Evolutionary conservation across 2,888 invertebrate genomes (phyloP).

Genomic region (Dromius quadrimaculatus): DNA sequence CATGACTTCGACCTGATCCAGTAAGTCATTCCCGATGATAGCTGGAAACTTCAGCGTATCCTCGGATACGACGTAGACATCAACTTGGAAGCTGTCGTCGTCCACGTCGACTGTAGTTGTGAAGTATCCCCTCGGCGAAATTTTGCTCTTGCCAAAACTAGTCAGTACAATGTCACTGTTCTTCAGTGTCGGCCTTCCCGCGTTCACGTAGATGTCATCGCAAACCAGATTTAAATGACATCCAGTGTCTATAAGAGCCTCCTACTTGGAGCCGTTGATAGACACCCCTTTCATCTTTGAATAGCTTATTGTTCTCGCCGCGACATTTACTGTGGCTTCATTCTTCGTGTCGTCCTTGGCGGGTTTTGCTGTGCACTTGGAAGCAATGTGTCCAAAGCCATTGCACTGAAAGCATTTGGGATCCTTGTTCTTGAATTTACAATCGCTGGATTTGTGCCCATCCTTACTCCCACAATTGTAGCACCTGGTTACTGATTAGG

Average conservation of each 20-base stretch:
- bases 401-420: no score
- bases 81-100: slow-evolving; percentile 1
- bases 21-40: slow-evolving; percentile 24
- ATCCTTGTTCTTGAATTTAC: no score
- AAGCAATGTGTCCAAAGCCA: no score
- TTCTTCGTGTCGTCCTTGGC: no score
- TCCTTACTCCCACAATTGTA: no score
- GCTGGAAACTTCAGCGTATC: slow-evolving; percentile 1
- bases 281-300: slow-evolving; percentile 4
- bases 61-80: slow-evolving; percentile 20
- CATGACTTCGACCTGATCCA: slow-evolving; percentile 15
- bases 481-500: no score
- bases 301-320: background rate
- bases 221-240: slow-evolving; percentile 3
- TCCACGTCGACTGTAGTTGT: slow-evolving; percentile 5
- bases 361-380: no score
- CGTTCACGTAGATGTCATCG: slow-evolving; percentile 26
- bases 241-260: slow-evolving; percentile 8
- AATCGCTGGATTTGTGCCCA: no score
- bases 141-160: slow-evolving; percentile 16
- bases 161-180: background rate
- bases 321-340: no score
- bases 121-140: slow-evolving; percentile 13
- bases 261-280: slow-evolving; percentile 11
- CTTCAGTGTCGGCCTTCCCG: slow-evolving; percentile 12